Conservation (phyloP, 2,797 vertebrate species). For the Decapterus maruadsi region DNA sequence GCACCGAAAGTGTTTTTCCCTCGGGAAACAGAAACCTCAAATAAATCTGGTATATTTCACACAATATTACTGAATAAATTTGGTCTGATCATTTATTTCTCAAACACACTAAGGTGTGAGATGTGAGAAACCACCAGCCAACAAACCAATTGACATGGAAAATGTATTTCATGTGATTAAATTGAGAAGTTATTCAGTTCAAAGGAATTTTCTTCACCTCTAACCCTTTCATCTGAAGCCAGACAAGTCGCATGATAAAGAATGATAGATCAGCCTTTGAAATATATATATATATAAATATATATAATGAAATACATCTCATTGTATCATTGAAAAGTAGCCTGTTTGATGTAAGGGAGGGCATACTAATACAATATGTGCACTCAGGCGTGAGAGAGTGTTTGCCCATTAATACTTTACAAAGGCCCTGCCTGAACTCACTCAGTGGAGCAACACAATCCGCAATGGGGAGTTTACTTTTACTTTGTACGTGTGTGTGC, state of each 20-base stretch:
- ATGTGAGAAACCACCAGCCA: neutral
- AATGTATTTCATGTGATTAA: slow-evolving; percentile 18
- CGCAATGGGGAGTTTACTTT: slow-evolving; percentile 39
- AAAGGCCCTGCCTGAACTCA: slow-evolving; percentile 49
- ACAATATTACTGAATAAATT: neutral
- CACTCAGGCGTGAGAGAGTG: slow-evolving; percentile 60
- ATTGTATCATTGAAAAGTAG: slow-evolving; percentile 44
- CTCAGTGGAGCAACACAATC: slow-evolving; percentile 39
- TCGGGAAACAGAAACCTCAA: neutral
- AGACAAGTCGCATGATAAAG: slow-evolving; percentile 15
- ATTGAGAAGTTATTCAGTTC: slow-evolving; percentile 3
- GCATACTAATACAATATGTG: slow-evolving; percentile 46
- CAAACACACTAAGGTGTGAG: neutral
- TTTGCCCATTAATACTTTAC: slow-evolving; percentile 75
- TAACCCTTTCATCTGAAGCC: slow-evolving; percentile 42
- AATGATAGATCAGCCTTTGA: slow-evolving; percentile 40
- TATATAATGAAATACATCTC: slow-evolving; percentile 27
- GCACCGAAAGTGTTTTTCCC: neutral
- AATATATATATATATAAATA: slow-evolving; percentile 2
- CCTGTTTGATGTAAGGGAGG: slow-evolving; percentile 43
- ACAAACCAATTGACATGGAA: neutral
- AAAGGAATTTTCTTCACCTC: slow-evolving; percentile 23
- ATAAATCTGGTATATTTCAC: neutral
- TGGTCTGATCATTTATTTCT: neutral
- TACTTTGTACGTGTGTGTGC: slow-evolving; percentile 11